Conservation (phyloP, 2,888 invertebrate species). For the Lypha dubia region DNA sequence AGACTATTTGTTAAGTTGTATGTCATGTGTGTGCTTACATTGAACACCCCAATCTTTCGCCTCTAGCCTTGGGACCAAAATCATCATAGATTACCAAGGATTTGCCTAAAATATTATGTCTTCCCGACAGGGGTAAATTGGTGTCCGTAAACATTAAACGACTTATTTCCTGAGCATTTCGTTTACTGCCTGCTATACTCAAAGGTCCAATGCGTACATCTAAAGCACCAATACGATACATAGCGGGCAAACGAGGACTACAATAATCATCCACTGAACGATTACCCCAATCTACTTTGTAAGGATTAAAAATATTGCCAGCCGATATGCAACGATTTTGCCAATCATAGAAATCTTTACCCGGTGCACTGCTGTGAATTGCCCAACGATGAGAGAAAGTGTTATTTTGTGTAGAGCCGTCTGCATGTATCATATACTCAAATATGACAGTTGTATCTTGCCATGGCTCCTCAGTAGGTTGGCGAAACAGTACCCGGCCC, state of each 20-base stretch:
- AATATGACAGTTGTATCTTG: constrained; percentile 93
- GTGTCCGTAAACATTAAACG: constrained; percentile 91
- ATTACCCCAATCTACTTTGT: constrained; percentile 87
- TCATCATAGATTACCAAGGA: constrained; percentile 95
- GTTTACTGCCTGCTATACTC: constrained; percentile 89
- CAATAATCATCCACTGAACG: constrained; percentile 86
- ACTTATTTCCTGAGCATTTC: constrained; percentile 87
- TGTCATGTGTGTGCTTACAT: constrained; percentile 84
- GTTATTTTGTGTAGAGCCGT: constrained; percentile 91
- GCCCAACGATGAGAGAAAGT: constrained; percentile 92
- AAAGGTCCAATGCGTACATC: constrained; percentile 88
- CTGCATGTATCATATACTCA: constrained; percentile 93
- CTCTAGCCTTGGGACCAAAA: constrained; percentile 93
- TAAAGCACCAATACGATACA: constrained; percentile 91
- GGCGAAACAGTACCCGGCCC: constrained; percentile 91
- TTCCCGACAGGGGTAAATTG: constrained; percentile 90
- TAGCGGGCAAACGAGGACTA: constrained; percentile 84
- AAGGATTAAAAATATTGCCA: constrained; percentile 91
- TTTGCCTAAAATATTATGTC: constrained; percentile 88
- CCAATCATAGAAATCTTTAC: constrained; percentile 96
- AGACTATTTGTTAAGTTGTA: neutral
- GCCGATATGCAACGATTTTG: constrained; percentile 92
- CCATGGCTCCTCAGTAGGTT: constrained; percentile 91
- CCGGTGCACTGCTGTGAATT: constrained; percentile 90
- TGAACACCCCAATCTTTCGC: constrained; percentile 94